Evolutionary conservation across 1,140 invertebrate species (phyloP).

Genomic region (Trachymyrmex septentrionalis): DNA sequence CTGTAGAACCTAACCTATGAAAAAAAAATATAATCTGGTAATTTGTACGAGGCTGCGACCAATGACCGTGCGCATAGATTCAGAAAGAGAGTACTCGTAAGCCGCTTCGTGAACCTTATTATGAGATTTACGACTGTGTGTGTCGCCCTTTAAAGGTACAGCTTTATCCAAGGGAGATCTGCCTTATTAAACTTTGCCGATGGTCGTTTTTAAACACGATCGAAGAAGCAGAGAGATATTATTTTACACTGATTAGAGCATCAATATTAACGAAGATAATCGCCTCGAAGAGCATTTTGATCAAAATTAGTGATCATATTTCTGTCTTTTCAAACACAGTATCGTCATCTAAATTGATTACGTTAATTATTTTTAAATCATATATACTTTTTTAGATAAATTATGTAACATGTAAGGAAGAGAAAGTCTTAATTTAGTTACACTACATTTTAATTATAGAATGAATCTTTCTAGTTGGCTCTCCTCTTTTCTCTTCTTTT

Average conservation of each 20-base stretch:
- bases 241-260: constrained; percentile 33
- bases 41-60: constrained; percentile 36
- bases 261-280: not conserved
- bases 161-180: constrained; percentile 24
- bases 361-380: not conserved
- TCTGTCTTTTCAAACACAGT: not conserved
- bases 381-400: not conserved
- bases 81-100: constrained; percentile 4
- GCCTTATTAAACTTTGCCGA: constrained; percentile 64
- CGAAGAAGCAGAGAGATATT: constrained; percentile 25
- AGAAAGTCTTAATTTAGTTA: not conserved
- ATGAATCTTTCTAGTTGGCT: not conserved
- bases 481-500: not conserved
- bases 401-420: not conserved
- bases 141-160: constrained; percentile 44
- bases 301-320: constrained; percentile 3
- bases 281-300: not conserved
- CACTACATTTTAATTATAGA: not conserved
- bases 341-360: not conserved
- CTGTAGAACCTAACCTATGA: not conserved
- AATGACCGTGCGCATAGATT: not conserved
- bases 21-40: constrained; percentile 40
- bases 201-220: constrained; percentile 5
- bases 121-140: constrained; percentile 63
- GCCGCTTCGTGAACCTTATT: constrained; percentile 69